Conservation (phyloP, 2,888 invertebrate species). For the Liposcelis brunnea region DNA sequence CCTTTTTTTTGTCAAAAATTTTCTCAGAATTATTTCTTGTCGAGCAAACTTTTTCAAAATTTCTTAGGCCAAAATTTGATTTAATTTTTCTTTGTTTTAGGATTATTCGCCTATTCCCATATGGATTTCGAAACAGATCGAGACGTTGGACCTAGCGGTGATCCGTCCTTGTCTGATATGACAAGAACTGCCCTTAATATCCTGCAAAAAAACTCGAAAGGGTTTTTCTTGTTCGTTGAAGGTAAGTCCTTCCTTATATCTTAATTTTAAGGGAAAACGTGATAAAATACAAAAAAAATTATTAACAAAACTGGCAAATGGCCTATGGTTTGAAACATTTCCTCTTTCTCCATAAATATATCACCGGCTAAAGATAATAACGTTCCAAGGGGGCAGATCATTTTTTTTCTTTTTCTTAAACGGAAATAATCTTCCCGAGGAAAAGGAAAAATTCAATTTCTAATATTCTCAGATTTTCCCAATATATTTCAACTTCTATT, state of each 20-base stretch:
- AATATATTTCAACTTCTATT: no score
- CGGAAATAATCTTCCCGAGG: no score
- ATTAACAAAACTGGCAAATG: not conserved
- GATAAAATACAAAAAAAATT: not conserved
- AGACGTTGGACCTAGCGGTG: conserved; percentile 44
- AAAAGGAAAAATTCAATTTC: no score
- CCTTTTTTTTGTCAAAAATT: no score
- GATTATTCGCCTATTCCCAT: conserved; percentile 58
- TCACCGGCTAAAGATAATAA: not conserved
- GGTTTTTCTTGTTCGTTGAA: conserved; percentile 59
- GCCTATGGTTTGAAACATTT: conserved; percentile 3
- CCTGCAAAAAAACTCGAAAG: conserved; percentile 51
- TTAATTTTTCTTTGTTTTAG: conserved; percentile 26
- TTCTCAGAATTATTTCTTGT: no score
- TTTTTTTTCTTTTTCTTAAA: no score
- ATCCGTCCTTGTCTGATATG: conserved; percentile 62
- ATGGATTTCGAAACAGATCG: conserved; percentile 64
- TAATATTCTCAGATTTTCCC: no score
- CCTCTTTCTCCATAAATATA: not conserved
- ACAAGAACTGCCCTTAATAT: conserved; percentile 52
- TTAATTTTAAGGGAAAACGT: no score
- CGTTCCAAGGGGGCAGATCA: no score
- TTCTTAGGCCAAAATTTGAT: no score
- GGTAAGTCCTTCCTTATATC: no score
- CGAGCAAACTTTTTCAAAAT: no score